Base-by-base conservation (phyloP, 53 echinoderm and acorn worm genomes). In the Crossaster papposus region DNA sequence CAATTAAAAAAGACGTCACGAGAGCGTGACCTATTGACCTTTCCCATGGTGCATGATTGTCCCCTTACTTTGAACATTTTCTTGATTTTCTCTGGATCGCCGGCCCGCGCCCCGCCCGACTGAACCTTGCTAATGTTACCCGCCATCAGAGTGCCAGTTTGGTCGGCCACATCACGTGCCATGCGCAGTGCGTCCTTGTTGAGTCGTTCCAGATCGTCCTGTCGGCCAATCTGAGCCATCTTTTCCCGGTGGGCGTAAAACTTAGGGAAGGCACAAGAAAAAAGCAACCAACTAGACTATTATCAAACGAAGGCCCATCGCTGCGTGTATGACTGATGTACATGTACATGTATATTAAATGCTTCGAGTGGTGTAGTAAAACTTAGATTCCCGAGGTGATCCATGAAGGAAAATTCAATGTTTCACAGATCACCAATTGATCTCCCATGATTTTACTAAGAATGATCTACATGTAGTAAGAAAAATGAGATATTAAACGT, bases 91-190 rank as follows among this genome's bases (percentile, higher is more conserved):
- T 80, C 32, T 33, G 17, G 58, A 62, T 58, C 44, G 44, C 44
- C 44, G 9, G 44, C 29, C 2, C 29, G 30, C n/a, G 54, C 5
- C 58, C 32, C 28, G 23, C 18, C 32, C 2, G 17, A 44, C 34
- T 81, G 81, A 18, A 88, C 81, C 54, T 93, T 93, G 38, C 71
- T 83, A 72, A 94, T 89, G 53, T 94, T 88, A 32, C 94, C 94
- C 4, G 92, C 92, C 94, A 94, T 94, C 64, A 94, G 81, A 2
- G 94, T 91, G 14, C 91, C 91, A 14, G 94, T 94, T 38, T 89
- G 78, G 37, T 94, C 90, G 0, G 94, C 94, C 14, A 94, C 92
- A 52, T 94, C 94, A 29, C 94, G 83, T 34, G 94, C 94, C 91
- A 94, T 82, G 51, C 36, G 76, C 54, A 93, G 78, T 13, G 94